Evolutionary conservation across 2,888 invertebrate species (phyloP).

Genomic region (Sympetrum striolatum): DNA sequence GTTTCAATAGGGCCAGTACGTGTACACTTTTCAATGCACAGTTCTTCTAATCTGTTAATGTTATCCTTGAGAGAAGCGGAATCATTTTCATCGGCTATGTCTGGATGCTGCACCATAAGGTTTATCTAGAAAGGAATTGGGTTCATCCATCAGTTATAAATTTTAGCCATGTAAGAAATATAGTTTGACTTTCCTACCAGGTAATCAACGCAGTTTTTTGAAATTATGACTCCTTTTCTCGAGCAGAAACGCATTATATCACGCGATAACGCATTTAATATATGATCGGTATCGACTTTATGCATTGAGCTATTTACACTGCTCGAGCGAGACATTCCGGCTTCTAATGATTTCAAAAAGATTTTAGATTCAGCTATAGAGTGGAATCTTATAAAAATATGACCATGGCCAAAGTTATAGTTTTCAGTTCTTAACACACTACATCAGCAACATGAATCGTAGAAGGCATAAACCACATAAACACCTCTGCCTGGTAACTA

Average conservation of each 20-base stretch:
- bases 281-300: neutral
- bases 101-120: slow-evolving; percentile 46
- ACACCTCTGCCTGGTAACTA: too few relatives aligned
- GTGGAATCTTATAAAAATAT: too few relatives aligned
- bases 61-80: slow-evolving; percentile 49
- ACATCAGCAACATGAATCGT: too few relatives aligned
- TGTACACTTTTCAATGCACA: slow-evolving; percentile 52
- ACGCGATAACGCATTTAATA: neutral
- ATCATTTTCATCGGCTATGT: slow-evolving; percentile 45
- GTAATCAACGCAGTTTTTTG: neutral
- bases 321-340: neutral
- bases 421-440: too few relatives aligned
- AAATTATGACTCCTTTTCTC: slow-evolving; percentile 1
- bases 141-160: too few relatives aligned
- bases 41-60: slow-evolving; percentile 50
- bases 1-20: slow-evolving; percentile 60
- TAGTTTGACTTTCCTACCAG: neutral
- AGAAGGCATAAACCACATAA: neutral
- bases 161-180: too few relatives aligned
- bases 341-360: too few relatives aligned
- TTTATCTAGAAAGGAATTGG: slow-evolving; percentile 46
- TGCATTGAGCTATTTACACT: neutral
- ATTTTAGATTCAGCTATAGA: too few relatives aligned
- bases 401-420: too few relatives aligned
- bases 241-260: neutral